Evolutionary conservation across 1,140 invertebrate genomes (phyloP), one percentile per base, ranked within the genome.

Genomic region (Nephila pilipes): DNA sequence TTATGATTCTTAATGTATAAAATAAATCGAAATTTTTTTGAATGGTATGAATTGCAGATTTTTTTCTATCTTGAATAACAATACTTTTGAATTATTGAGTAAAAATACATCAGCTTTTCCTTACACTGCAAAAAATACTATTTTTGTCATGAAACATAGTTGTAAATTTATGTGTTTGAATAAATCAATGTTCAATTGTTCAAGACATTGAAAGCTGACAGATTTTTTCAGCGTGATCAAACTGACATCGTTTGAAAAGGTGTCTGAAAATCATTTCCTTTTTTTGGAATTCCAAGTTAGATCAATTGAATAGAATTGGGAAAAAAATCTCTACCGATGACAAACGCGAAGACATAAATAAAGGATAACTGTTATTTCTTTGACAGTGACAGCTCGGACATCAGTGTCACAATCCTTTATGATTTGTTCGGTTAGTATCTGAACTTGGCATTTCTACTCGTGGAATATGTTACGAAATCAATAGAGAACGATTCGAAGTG

Each of bases 261-360:
- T 36, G 29, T 32, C 29, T 18, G 29, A 36, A 75, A 36, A 75
- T 36, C 16, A 4, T 18, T 75, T 75, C 46, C 46, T 75, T 36
- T 14, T 69, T 32, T 32, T 36, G 29, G 10, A 36, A 32, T 36
- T 36, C 29, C 18, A 18, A 18, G 63, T 25, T 25, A 25, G 63
- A 65, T n/a, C 63, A 65, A 25, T 65, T 75, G 36, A 81, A 55
- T 54, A 81, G 20, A 54, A 55, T 54, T 22, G 38, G 8, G 10
- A 55, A 81, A 29, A 87, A 87, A 63, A 60, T 87, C 12, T 5
- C 25, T 60, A n/a, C 55, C 32, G 55, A 36, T 87, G 85, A 87
- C 85, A 87, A 87, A 87, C 57, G 58, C 85, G 32, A 36, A 58
- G 58, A 87, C 85, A 58, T 87, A 87, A 87, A 87, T 87, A 87